Conservation (phyloP, 2,797 vertebrate genomes). For the Myotis findleyi region DNA sequence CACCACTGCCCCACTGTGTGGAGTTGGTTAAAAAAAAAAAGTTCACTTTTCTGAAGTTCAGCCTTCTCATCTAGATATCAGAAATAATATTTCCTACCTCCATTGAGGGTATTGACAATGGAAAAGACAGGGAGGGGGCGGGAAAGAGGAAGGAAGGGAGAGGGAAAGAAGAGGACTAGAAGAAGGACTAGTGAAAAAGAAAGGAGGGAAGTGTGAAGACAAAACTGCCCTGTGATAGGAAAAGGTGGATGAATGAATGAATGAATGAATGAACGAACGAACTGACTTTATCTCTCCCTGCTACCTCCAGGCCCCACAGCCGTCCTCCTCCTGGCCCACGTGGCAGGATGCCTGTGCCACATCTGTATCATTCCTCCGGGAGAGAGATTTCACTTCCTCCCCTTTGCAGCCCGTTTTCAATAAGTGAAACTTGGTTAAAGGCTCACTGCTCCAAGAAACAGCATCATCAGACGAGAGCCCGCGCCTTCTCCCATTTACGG, state of each 20-base stretch:
- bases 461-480: slow-evolving; percentile 66
- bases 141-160: accelerated
- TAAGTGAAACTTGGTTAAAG: slow-evolving; percentile 85
- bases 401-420: slow-evolving; percentile 80
- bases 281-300: not conserved
- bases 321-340: not conserved
- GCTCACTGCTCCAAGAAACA: slow-evolving; percentile 74
- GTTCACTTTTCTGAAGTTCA: not conserved
- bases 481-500: slow-evolving; percentile 79
- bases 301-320: not conserved
- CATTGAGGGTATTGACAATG: accelerated
- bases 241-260: not conserved
- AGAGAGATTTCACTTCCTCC: slow-evolving; percentile 81
- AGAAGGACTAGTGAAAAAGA: not conserved
- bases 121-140: too few species aligned
- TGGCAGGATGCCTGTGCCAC: slow-evolving; percentile 50
- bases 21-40: too few species aligned
- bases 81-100: not conserved
- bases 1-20: not conserved
- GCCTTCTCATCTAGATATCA: not conserved
- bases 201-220: accelerated
- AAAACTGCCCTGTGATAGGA: not conserved
- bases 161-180: not conserved
- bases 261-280: not conserved
- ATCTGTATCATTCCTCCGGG: slow-evolving; percentile 79